Evolutionary conservation across 2,797 vertebrate genomes (phyloP).

Genomic region (Florisuga fusca): DNA sequence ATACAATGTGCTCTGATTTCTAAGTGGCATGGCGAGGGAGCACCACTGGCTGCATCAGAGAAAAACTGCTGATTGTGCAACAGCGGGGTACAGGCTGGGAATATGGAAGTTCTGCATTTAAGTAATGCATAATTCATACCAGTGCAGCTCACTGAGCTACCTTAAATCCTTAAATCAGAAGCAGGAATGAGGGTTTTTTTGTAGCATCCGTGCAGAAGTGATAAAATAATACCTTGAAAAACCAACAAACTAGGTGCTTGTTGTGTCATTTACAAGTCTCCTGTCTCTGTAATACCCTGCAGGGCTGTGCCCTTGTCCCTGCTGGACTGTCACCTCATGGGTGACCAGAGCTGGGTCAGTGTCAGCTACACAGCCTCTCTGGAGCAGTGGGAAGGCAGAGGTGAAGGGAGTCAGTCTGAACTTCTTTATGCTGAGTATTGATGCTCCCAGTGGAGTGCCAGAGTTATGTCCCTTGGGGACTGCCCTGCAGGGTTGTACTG

Average conservation of each 20-base stretch:
- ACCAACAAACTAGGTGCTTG: background rate
- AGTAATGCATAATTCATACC: background rate
- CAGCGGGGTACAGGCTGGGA: background rate
- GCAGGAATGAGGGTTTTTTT: background rate
- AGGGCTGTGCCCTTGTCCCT: background rate
- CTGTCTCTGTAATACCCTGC: background rate
- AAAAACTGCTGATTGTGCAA: background rate
- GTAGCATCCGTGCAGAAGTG: background rate
- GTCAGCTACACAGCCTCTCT: background rate
- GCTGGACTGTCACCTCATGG: background rate
- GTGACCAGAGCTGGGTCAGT: background rate
- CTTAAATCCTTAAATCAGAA: background rate
- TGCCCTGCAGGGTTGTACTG: background rate
- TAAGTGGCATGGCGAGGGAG: background rate
- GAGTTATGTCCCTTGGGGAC: background rate
- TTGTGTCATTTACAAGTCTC: background rate
- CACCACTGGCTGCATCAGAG: background rate
- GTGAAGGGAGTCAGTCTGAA: background rate
- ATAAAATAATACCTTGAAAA: background rate
- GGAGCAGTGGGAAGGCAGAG: background rate
- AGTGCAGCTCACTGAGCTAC: background rate
- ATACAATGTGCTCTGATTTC: background rate
- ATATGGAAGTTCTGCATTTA: background rate
- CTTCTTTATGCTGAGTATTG: background rate
- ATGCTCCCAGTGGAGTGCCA: background rate